phyloP scores from a whole-genome alignment of 2,113 vertebrate species.

The Notarius quadriscutis region DNA sequence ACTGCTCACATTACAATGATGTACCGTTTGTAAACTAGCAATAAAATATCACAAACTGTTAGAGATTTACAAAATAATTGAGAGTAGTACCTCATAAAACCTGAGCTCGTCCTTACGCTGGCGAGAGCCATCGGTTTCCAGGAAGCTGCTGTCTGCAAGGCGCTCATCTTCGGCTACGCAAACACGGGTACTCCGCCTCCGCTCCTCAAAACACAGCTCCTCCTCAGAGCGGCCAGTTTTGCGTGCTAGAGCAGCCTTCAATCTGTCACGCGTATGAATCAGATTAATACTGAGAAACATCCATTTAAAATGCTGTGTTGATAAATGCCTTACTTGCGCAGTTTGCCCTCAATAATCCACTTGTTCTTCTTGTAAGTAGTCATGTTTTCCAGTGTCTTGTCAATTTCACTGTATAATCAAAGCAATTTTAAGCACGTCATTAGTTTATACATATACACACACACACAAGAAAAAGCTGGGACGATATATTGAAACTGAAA shows the following conservation, averaged over 20 bases:
- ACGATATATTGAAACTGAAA: too few relatives aligned
- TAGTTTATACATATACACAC: too few relatives aligned
- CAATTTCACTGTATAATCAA: slow-evolving; percentile 83
- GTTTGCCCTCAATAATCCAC: slow-evolving; percentile 93
- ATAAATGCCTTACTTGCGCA: slow-evolving; percentile 81
- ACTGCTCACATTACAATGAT: background rate
- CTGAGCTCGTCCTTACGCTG: slow-evolving; percentile 70
- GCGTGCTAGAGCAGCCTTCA: slow-evolving; percentile 84
- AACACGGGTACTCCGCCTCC: slow-evolving; percentile 83
- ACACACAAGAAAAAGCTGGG: too few relatives aligned
- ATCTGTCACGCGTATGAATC: slow-evolving; percentile 62
- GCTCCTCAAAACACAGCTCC: slow-evolving; percentile 82
- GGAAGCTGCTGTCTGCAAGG: slow-evolving; percentile 71
- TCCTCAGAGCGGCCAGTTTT: slow-evolving; percentile 82
- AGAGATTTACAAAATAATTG: background rate
- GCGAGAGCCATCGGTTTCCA: slow-evolving; percentile 71
- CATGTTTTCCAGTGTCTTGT: slow-evolving; percentile 93
- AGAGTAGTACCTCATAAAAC: slow-evolving; percentile 66
- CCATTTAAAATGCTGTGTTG: background rate
- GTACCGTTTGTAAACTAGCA: background rate
- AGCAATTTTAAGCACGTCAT: background rate
- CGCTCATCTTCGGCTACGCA: slow-evolving; percentile 84
- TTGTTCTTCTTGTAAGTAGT: slow-evolving; percentile 89
- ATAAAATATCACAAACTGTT: background rate
- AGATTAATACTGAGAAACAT: background rate